Conservation (phyloP, 2,113 vertebrate genomes). For the Malurus melanocephalus region DNA sequence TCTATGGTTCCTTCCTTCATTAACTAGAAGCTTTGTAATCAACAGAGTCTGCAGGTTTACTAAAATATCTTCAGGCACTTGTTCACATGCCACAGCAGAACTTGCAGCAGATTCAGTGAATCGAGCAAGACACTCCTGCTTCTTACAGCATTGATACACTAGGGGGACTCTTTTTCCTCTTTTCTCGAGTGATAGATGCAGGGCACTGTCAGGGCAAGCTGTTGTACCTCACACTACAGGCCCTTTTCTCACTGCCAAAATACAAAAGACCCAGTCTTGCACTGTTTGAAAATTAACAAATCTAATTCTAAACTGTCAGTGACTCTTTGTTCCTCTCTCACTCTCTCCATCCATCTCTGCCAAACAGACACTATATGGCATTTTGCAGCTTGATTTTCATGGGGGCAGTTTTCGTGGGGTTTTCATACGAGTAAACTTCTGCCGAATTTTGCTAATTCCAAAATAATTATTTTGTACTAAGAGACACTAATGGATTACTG, state of each 20-base stretch:
- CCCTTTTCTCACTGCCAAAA: slow-evolving; percentile 8
- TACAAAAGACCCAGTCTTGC: background rate
- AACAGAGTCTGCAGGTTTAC: background rate
- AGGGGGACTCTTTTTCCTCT: slow-evolving; percentile 58
- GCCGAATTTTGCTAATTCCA: background rate
- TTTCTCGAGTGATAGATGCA: slow-evolving; percentile 25
- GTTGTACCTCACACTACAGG: background rate
- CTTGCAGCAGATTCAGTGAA: background rate
- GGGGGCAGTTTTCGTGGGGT: background rate
- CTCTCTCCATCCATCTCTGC: background rate
- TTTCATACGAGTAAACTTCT: background rate
- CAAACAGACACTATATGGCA: background rate
- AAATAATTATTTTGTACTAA: background rate
- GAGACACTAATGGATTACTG: background rate
- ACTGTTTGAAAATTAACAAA: background rate
- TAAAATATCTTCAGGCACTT: background rate
- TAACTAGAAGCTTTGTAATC: background rate
- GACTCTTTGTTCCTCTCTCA: background rate
- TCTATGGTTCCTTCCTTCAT: background rate
- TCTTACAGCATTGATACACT: slow-evolving; percentile 26
- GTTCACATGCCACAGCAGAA: background rate
- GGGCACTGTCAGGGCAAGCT: background rate
- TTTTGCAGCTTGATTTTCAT: slow-evolving; percentile 22
- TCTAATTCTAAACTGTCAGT: slow-evolving; percentile 12
- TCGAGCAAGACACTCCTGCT: background rate